phyloP scores from a whole-genome alignment of 2,797 vertebrate species.

The Chloroceryle inda region DNA sequence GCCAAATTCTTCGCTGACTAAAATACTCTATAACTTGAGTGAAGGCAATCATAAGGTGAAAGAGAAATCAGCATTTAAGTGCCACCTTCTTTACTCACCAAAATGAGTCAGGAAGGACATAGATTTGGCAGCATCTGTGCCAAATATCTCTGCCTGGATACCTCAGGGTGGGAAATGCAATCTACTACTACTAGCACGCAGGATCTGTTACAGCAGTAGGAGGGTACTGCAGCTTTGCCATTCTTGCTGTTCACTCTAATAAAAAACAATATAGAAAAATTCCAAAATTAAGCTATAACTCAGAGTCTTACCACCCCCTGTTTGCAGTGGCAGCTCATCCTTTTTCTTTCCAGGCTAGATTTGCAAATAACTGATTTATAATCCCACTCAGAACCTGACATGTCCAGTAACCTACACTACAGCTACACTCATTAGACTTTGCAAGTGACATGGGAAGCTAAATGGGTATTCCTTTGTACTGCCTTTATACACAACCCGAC shows the following conservation, averaged over 20 bases:
- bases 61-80: not conserved
- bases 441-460: not conserved
- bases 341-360: not conserved
- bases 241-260: not conserved
- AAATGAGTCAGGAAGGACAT: not conserved
- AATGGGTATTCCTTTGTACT: constrained; percentile 6
- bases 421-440: constrained; percentile 11
- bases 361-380: not conserved
- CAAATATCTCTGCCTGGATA: not conserved
- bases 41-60: not conserved
- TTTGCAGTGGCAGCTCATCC: not conserved
- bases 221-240: not conserved
- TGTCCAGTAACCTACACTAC: not conserved
- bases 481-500: constrained; percentile 20
- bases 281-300: not conserved
- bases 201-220: not conserved
- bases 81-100: not conserved
- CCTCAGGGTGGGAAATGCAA: not conserved
- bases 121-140: not conserved
- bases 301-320: not conserved
- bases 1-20: not conserved
- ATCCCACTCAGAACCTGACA: not conserved
- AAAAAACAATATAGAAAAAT: not conserved
- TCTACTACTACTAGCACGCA: not conserved
- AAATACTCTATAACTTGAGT: not conserved